phyloP scores from a whole-genome alignment of 2,888 invertebrate species.

The Acronicta leporina region DNA sequence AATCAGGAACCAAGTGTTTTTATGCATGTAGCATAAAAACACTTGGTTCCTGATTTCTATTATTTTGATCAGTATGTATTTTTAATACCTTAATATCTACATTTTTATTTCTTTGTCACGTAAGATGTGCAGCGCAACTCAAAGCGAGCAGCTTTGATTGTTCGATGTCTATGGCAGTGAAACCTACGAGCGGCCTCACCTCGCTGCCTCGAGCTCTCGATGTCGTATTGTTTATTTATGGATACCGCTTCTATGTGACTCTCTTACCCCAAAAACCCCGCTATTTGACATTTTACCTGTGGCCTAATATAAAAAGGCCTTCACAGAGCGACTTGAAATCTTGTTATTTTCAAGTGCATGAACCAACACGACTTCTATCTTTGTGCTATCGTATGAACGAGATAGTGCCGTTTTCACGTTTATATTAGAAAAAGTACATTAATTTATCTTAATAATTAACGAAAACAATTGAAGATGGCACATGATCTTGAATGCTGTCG shows the following conservation, averaged over 20 bases:
- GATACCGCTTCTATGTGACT: constrained; percentile 82
- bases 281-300: constrained; percentile 57
- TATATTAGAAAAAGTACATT: constrained; percentile 7
- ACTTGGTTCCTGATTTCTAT: background rate
- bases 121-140: constrained; percentile 79
- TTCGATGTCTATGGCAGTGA: constrained; percentile 84
- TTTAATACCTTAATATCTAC: background rate
- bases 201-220: constrained; percentile 83
- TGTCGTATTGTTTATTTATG: constrained; percentile 86
- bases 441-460: constrained; percentile 12
- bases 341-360: constrained; percentile 73
- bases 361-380: constrained; percentile 65
- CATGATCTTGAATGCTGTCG: constrained; percentile 70
- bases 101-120: constrained; percentile 33
- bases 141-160: constrained; percentile 85
- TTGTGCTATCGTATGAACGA: constrained; percentile 68
- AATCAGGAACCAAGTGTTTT: too few relatives aligned
- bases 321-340: constrained; percentile 53
- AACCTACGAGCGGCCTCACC: constrained; percentile 75
- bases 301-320: constrained; percentile 47
- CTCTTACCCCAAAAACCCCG: constrained; percentile 74
- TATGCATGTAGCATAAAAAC: too few relatives aligned
- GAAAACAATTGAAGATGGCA: constrained; percentile 67
- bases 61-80: background rate
- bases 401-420: constrained; percentile 73